Evolutionary conservation across 2,888 invertebrate genomes (phyloP).

Genomic region (Ochropleura plecta): DNA sequence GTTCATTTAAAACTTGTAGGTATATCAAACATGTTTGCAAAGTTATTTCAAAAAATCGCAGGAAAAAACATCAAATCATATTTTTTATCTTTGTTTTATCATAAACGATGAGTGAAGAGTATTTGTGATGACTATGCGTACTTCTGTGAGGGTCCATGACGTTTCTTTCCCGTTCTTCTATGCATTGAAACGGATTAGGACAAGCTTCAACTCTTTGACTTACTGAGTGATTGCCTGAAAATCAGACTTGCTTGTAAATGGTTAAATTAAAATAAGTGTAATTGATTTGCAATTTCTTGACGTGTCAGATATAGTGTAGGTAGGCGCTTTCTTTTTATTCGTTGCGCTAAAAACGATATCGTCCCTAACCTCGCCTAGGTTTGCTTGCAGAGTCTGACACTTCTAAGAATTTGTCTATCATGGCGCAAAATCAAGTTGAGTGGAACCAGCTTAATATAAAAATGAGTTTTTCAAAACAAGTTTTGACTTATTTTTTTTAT

Average conservation of each 20-base stretch:
- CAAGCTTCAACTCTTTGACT: too few species aligned
- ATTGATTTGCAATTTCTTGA: background rate
- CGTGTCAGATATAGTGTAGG: background rate
- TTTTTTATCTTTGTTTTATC: background rate
- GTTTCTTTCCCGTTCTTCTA: background rate
- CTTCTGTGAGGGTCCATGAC: conserved; percentile 9
- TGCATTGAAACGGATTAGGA: too few species aligned
- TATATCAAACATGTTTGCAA: too few species aligned
- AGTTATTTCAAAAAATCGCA: too few species aligned
- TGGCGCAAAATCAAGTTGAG: background rate
- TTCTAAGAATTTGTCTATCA: background rate
- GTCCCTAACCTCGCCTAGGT: background rate
- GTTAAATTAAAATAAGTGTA: conserved; percentile 18
- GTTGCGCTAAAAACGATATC: background rate
- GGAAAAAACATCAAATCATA: too few species aligned
- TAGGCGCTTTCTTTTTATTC: background rate
- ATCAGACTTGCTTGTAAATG: conserved; percentile 10
- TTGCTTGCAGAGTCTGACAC: background rate
- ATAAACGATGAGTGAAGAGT: background rate
- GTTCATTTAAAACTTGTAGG: too few species aligned
- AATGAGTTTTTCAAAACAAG: too few species aligned
- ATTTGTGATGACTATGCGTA: conserved; percentile 29
- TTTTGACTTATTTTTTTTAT: too few species aligned
- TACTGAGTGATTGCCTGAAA: background rate
- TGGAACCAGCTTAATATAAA: background rate